phyloP scores from a whole-genome alignment of 2,113 vertebrate species.

The Rhynchopsitta pachyrhyncha region DNA sequence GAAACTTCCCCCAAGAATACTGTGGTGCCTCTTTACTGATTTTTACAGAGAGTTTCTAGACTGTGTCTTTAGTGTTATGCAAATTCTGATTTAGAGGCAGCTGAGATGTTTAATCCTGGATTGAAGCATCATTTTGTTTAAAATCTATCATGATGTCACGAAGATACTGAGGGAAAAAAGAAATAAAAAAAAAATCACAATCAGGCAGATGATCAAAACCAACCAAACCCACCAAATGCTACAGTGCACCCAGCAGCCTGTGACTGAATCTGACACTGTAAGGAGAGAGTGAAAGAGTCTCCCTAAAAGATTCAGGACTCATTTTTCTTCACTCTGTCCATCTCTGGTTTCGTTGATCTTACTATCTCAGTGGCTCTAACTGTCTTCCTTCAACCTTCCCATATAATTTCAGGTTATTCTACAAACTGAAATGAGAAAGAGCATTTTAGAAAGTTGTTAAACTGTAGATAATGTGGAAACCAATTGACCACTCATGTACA shows the following conservation, averaged over 20 bases:
- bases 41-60: neutral
- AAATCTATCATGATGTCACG: neutral
- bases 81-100: neutral
- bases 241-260: neutral
- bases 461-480: neutral
- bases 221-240: neutral
- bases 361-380: neutral
- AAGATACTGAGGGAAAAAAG: neutral
- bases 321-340: neutral
- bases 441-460: neutral
- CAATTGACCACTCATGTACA: neutral
- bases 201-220: neutral
- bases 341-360: neutral
- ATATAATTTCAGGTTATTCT: neutral
- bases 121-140: neutral
- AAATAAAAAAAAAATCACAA: neutral
- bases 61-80: neutral
- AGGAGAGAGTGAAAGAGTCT: neutral
- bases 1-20: slow-evolving; percentile 23
- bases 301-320: neutral
- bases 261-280: neutral
- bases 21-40: neutral
- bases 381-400: neutral
- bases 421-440: neutral
- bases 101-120: neutral